Base-by-base conservation (phyloP, 2,888 invertebrate species). In the Drosophila imparisetae region DNA sequence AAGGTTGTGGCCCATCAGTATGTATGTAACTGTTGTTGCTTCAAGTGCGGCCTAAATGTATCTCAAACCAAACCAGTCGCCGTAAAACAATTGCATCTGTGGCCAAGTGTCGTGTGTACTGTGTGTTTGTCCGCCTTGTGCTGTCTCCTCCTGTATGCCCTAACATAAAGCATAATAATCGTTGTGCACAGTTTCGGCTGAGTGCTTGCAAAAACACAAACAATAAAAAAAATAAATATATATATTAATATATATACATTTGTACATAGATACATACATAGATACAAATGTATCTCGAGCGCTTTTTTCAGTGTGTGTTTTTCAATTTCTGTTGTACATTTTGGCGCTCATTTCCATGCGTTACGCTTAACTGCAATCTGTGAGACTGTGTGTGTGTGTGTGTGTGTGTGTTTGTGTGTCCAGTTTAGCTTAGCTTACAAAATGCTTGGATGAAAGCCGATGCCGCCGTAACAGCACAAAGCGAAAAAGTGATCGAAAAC, bases 361-460 rank as follows among this genome's bases (percentile, higher is more conserved):
- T 84, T 89, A 86, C 89, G 89, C 89, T 89, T 70, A 78, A 72
- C 84, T 89, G 87, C 84, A 64, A 59, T 49, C 53, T 49, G 48
- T 30, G 29, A n/a, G 21, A 40, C 29, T 52, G 10, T 36, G 58
- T 36, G 54, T 67, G 52, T 24, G 24, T 24, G 21, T 45, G 32
- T 36, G 32, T 36, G n/a, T 50, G 42, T 42, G 48, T 50, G 38
- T 42, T 32, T 60, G 64, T 75, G 55, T 49, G 61, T 83, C 64
- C 64, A 45, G 45, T 45, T 45, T 24, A 77, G 62, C 69, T 77
- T 70, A 72, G 80, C 86, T 88, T 86, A 72, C 89, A 86, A 89
- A 86, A 89, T 80, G 86, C 60, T 83, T 73, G 73, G 72, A 80
- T 83, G 70, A 72, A 89, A 89, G 66, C 73, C 73, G 68, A 72